Conservation (phyloP, 2,888 invertebrate genomes). For the Teleogryllus oceanicus region DNA sequence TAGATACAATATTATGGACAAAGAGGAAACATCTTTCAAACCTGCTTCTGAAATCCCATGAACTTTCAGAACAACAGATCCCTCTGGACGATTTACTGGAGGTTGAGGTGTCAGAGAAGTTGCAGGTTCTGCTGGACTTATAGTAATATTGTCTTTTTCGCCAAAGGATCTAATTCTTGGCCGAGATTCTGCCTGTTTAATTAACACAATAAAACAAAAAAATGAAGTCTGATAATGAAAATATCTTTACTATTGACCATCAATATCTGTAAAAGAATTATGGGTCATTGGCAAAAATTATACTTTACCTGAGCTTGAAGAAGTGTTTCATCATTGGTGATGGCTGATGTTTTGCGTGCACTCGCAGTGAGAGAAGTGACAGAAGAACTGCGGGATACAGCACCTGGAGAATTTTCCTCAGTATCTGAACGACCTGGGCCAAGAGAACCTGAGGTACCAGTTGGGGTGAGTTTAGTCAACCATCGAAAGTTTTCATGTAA, state of each 20-base stretch:
- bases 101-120: conserved; percentile 37
- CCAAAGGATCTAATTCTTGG: conserved; percentile 34
- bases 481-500: conserved; percentile 49
- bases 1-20: not conserved
- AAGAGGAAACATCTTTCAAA: conserved; percentile 38
- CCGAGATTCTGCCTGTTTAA: not conserved
- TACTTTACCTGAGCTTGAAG: conserved; percentile 24
- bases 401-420: conserved; percentile 40
- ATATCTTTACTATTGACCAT: too few relatives aligned
- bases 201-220: too few relatives aligned
- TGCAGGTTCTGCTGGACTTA: conserved; percentile 34
- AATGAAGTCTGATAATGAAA: too few relatives aligned
- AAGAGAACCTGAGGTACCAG: conserved; percentile 29
- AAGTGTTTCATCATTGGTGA: conserved; percentile 20
- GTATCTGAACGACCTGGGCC: conserved; percentile 38
- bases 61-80: conserved; percentile 63
- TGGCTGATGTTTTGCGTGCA: not conserved
- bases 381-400: conserved; percentile 53
- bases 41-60: conserved; percentile 69
- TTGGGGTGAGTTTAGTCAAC: conserved; percentile 40
- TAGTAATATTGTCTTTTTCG: conserved; percentile 30
- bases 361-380: conserved; percentile 47
- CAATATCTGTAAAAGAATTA: too few relatives aligned
- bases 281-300: not conserved
- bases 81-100: conserved; percentile 48